Base-by-base conservation (phyloP, 2,888 invertebrate species). In the Lingula anatina region DNA sequence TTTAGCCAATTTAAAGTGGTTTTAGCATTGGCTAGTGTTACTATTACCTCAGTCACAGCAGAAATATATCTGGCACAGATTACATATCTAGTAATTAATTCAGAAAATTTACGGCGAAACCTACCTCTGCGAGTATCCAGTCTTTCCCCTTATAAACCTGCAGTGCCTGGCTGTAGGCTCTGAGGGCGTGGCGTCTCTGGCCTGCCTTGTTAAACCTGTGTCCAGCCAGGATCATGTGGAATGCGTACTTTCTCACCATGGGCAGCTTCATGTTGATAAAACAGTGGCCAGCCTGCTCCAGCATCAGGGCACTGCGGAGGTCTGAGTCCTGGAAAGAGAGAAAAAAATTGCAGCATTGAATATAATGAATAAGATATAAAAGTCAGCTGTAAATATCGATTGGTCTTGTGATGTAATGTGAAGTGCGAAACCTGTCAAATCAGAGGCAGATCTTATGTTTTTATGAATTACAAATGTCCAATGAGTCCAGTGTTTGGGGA, bases 201-300 rank as follows among this genome's bases (percentile, higher is more conserved):
- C 90, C 90, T 15, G 92, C 89, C 75, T 95, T 93, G 12, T 89
- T 90, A 78, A 87, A 96, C 50, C 97, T 82, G 78, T 99, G 94
- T 0, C 97, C 97, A 20, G 97, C 90, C 23, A 99, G 81, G 21
- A 97, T 94, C 82, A 93, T 89, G 70, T 97, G 94, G 77, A 97
- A 94, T 18, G 95, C 90, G 75, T 92, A 95, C 77, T 96, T 96
- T 46, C 95, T 82, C 60, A 88, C 84, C 87, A 91, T 88, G 2
- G 74, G 64, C 47, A 82, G 83, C 26, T 85, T 84, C 58, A 83
- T 80, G 18, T 83, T 80, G 35, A 94, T 80, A 73, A 92, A 97
- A 73, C 93, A 92, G 68, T 93, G 88, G 0, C 96, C 88, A 0
- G 96, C 95, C 76, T 96, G 95, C 76, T 99, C 97, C 44, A 97